Evolutionary conservation across 2,113 vertebrate genomes (phyloP), one percentile per base, ranked within the genome.

Genomic region (Miniopterus natalensis): DNA sequence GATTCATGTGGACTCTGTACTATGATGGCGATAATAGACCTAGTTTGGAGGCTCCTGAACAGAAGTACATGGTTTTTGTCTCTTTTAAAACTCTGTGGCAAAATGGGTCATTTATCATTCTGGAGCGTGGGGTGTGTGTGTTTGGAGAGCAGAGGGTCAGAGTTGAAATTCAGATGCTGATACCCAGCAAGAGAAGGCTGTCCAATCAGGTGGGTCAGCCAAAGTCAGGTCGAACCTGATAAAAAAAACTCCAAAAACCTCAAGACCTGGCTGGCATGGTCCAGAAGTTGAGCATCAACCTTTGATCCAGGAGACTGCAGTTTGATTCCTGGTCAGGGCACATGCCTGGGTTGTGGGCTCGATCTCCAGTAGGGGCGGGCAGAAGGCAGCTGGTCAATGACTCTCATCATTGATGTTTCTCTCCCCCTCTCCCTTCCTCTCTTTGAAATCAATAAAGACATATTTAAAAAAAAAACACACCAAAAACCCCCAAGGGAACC

Each of bases 31-130:
- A 75, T 80, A 55, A 73, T 23, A 92, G 70, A 74, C 65, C n/a
- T 71, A 75, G 59, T 68, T 17, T 84, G 25, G 65, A 93, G 49
- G 59, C 47, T 79, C 79, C 47, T 29, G 63, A 65, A 88, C 31
- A 68, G 59, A 88, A 75, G 61, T 89, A 61, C 78, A 63, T 0
- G 4, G 20, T 1, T 94, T 73, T 81, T 78, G 75, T 92, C 21
- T 97, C 83, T 89, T 77, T 96, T 75, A 86, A 88, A 96, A 75
- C 36, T 29, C 7, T 45, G 1, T 77, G 55, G 77, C 23, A 92
- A 93, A 91, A 80, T 23, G 40, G n/a, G 29, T 90, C 75, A 84
- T 88, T 70, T 95, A 49, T 92, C 70, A 83, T 84, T 83, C 31
- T 71, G 51, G 45, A 89, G 3, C n/a, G 31, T 13, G 23, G 25